Percentiles rank a stretch among this genome's conserved stretches.
Conservation (phyloP, 2,797 vertebrate genomes). For the Periophthalmus magnuspinnatus region DNA sequence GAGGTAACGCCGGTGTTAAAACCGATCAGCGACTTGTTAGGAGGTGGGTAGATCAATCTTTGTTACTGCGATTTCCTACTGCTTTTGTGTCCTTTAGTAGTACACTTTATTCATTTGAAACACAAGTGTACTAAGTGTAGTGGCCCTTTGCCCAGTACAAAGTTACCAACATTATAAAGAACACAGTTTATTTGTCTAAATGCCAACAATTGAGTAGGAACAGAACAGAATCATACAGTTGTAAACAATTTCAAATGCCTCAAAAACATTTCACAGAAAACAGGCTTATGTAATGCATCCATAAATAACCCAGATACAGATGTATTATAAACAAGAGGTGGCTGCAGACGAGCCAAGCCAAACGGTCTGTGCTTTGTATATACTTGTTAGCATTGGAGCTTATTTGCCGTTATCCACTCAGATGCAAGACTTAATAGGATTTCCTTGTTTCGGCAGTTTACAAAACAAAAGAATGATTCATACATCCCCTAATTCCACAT, state of each 20-base stretch:
- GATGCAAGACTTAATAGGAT: constrained; percentile 53
- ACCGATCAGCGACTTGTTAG: neutral
- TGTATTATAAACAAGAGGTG: neutral
- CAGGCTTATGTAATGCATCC: constrained; percentile 8
- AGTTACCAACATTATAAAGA: neutral
- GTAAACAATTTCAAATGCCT: neutral
- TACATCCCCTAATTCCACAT: constrained; percentile 43
- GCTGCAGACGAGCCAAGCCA: constrained; percentile 7
- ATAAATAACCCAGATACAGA: constrained; percentile 8
- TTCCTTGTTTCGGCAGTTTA: constrained; percentile 56
- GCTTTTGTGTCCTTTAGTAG: neutral
- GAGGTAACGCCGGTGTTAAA: neutral
- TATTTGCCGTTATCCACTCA: constrained; percentile 38
- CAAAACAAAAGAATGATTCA: constrained; percentile 49
- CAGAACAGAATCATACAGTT: neutral
- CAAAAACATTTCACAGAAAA: neutral
- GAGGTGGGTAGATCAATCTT: neutral
- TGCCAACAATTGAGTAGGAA: neutral
- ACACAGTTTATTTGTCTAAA: neutral
- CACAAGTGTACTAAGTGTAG: no score
- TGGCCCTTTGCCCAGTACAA: no score
- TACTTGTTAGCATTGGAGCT: constrained; percentile 38
- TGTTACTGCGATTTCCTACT: neutral
- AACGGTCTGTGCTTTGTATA: constrained; percentile 32
- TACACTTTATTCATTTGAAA: no score